Evolutionary conservation across 2,888 invertebrate species (phyloP).

Genomic region (Pyrrhia umbra): DNA sequence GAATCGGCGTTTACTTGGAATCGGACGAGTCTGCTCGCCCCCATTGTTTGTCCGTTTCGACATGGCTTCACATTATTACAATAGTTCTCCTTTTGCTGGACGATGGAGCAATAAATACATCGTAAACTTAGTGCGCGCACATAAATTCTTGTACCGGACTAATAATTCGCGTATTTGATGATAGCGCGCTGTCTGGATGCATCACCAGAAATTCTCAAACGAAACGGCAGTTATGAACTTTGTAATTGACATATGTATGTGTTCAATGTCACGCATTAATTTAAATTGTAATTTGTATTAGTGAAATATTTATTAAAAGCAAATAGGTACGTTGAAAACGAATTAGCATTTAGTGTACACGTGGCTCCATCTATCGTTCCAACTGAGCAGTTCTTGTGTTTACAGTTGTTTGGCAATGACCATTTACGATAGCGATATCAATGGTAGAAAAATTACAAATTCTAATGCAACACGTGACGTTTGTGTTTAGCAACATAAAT

Average conservation of each 20-base stretch:
- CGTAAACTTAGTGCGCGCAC: slow-evolving; percentile 74
- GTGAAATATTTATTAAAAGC: slow-evolving; percentile 25
- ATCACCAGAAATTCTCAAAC: slow-evolving; percentile 20
- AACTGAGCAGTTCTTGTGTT: slow-evolving; percentile 50
- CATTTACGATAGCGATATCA: slow-evolving; percentile 43
- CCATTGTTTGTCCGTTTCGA: slow-evolving; percentile 78
- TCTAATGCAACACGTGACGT: slow-evolving; percentile 49
- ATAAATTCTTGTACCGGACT: slow-evolving; percentile 72
- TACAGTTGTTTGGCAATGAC: slow-evolving; percentile 58
- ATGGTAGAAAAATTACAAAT: slow-evolving; percentile 37
- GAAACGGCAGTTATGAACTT: slow-evolving; percentile 9
- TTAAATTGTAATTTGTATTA: slow-evolving; percentile 27
- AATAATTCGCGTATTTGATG: slow-evolving; percentile 70
- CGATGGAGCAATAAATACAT: slow-evolving; percentile 75
- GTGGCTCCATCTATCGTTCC: slow-evolving; percentile 69
- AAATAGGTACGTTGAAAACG: slow-evolving; percentile 34
- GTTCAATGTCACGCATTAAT: slow-evolving; percentile 23
- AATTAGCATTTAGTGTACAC: slow-evolving; percentile 40
- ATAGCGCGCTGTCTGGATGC: slow-evolving; percentile 47
- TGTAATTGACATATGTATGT: background rate
- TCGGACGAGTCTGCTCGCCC: slow-evolving; percentile 67
- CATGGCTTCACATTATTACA: slow-evolving; percentile 73
- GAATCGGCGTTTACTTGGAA: slow-evolving; percentile 76
- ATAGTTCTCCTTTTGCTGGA: slow-evolving; percentile 67
- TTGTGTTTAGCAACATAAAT: slow-evolving; percentile 52